These are phyloP conservation scores for Drosophila suzukii DNA, from an alignment of 1,140 invertebrate species.

Conservation along the genomic window DNA sequence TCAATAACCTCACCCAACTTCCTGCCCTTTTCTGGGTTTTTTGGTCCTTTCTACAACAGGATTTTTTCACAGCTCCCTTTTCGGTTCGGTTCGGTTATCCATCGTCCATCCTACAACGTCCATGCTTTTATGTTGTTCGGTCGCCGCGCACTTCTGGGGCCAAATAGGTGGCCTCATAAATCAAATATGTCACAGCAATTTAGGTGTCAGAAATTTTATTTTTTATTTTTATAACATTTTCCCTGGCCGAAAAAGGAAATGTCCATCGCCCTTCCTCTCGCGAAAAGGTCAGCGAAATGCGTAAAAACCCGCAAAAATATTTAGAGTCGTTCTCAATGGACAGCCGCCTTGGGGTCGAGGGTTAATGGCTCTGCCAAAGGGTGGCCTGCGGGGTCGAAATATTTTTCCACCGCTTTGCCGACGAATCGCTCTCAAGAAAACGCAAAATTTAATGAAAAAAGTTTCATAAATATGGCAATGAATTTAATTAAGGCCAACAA, in stretches of 20 bases:
- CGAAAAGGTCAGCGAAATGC: conserved; percentile 48
- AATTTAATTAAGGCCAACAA: conserved; percentile 79
- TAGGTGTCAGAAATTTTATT: conserved; percentile 82
- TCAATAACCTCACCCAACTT: conserved; percentile 28
- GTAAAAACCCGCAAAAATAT: conserved; percentile 75
- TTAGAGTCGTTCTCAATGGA: conserved; percentile 51
- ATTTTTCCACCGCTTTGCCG: conserved; percentile 55
- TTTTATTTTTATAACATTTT: conserved; percentile 78
- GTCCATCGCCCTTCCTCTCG: background rate
- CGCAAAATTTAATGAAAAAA: conserved; percentile 81
- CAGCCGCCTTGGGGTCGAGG: conserved; percentile 43
- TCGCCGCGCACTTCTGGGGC: conserved; percentile 67
- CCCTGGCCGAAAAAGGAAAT: conserved; percentile 38
- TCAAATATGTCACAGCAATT: conserved; percentile 83
- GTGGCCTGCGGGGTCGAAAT: conserved; percentile 52
- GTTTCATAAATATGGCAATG: conserved; percentile 83
- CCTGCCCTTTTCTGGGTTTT: conserved; percentile 34
- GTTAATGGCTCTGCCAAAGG: conserved; percentile 30
- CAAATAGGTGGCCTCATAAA: conserved; percentile 83
- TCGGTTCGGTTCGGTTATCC: conserved; percentile 33
- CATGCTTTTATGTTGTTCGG: conserved; percentile 52
- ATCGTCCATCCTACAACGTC: conserved; percentile 32
- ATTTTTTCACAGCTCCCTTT: conserved; percentile 50
- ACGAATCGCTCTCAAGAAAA: conserved; percentile 58
- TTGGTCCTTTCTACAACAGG: conserved; percentile 37